phyloP scores from a whole-genome alignment of 2,888 invertebrate genomes.

The Coleophora flavipennella region DNA sequence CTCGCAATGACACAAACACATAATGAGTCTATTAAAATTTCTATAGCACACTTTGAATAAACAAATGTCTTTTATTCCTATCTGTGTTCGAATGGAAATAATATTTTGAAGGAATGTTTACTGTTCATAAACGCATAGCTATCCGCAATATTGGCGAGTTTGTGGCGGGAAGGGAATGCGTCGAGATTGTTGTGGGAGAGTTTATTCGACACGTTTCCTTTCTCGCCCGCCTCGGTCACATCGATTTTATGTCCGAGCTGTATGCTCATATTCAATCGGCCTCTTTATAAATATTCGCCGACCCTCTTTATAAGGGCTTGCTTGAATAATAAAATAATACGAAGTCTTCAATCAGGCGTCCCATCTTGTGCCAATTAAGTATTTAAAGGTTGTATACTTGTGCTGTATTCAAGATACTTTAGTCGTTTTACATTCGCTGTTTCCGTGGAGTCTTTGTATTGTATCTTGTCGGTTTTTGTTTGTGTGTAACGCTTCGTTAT shows the following conservation, averaged over 20 bases:
- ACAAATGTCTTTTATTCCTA: neutral
- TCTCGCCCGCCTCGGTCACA: conserved; percentile 28
- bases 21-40: conserved; percentile 23
- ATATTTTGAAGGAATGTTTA: neutral
- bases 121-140: neutral
- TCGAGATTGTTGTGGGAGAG: conserved; percentile 21
- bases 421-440: conserved; percentile 3
- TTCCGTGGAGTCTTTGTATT: neutral
- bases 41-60: conserved; percentile 5
- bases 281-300: conserved; percentile 49
- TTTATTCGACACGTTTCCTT: conserved; percentile 21
- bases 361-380: conserved; percentile 50
- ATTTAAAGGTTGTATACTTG: conserved; percentile 20
- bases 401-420: neutral
- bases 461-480: too few relatives aligned
- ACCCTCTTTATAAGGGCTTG: conserved; percentile 42
- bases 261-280: conserved; percentile 42
- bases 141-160: conserved; percentile 5
- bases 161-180: conserved; percentile 27
- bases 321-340: conserved; percentile 43
- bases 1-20: conserved; percentile 30
- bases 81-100: conserved; percentile 5
- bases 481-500: too few relatives aligned
- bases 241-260: conserved; percentile 43
- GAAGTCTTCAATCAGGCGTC: conserved; percentile 1